Conservation (phyloP, 1,140 invertebrate genomes). For the Meloidogyne floridensis region DNA sequence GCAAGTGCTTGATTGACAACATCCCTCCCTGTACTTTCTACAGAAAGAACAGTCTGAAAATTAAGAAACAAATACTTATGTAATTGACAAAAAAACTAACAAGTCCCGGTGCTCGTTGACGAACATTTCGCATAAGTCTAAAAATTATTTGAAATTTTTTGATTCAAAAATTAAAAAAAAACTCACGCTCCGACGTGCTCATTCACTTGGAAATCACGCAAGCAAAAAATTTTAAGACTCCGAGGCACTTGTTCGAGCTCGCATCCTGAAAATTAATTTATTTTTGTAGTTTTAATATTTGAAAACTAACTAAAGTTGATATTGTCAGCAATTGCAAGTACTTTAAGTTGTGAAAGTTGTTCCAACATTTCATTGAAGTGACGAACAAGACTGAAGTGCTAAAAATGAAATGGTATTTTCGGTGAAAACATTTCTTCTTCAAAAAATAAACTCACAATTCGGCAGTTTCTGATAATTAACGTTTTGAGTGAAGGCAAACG, state of each 20-base stretch:
- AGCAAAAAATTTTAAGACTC: not conserved
- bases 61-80: not conserved
- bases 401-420: not conserved
- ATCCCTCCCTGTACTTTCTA: not conserved
- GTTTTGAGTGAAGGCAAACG: not conserved
- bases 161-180: not conserved
- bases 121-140: not conserved
- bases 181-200: not conserved
- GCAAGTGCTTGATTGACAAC: not conserved
- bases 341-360: not conserved
- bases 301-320: not conserved
- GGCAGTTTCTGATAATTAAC: not conserved
- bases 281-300: not conserved
- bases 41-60: not conserved
- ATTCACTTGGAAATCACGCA: not conserved
- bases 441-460: not conserved
- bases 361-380: not conserved
- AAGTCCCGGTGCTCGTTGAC: not conserved
- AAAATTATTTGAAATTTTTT: not conserved
- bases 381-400: conserved; percentile 5
- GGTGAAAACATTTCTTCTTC: not conserved
- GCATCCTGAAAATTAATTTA: not conserved
- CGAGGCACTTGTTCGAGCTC: not conserved
- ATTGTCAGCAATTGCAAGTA: not conserved
- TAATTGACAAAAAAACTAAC: not conserved